Base-by-base conservation (phyloP, 1,140 invertebrate species). In the Platyscapa corneri region DNA sequence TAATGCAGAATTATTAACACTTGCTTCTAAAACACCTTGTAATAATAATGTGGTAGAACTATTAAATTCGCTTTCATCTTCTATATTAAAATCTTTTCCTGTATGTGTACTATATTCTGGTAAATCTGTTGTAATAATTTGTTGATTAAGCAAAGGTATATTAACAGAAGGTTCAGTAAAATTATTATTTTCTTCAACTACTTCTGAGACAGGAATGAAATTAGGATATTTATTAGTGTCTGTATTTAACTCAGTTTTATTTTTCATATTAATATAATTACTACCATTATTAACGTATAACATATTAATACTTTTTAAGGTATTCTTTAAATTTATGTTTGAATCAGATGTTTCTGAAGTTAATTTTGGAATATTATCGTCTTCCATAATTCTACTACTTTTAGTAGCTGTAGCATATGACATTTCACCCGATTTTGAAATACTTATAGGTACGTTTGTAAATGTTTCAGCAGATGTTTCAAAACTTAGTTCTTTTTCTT, bases 151-250 rank as follows among this genome's bases (percentile, higher is more conserved):
- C 39, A 80, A 70, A 16, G 80, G 65, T 64, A 83, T 84, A 34
- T 85, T 88, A 27, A 87, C 67, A 3, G 88, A 49, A 27, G 86
- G 2, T 86, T 89, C 88, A 76, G 87, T 82, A 82, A 72, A 70
- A 3, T 86, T 18, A 79, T 86, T 70, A 42, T 65, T 81, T 75
- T 91, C 90, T 37, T 90, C 89, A 30, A 92, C 88, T 39, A 90
- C 89, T 85, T 93, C 92, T 8, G 91, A 90, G 20, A 93, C 92
- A 32, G 92, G 92, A 85, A 93, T 93, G 42, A 91, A 87, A 12
- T 84, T 91, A n/a, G 90, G 90, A 85, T 88, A 88, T 77, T 88
- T 88, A 23, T 86, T 87, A 5, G 79, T 87, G n/a, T 37, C 46
- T 0, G 20, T 18, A 60, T 60, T 70, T 37, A 64, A 30, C 10